Evolutionary conservation across 2,888 invertebrate species (phyloP).

Genomic region (Theristus sp.): DNA sequence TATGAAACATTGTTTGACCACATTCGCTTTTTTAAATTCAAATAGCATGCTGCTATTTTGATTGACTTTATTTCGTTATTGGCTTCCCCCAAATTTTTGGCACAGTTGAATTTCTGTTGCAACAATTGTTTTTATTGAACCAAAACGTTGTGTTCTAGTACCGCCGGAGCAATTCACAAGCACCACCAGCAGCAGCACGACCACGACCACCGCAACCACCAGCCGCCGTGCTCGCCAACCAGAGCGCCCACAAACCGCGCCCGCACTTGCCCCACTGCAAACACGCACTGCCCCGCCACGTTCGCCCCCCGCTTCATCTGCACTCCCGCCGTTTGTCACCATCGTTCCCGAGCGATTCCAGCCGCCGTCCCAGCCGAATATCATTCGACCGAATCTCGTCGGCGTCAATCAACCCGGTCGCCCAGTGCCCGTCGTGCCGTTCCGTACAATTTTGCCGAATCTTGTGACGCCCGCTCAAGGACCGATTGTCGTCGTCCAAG

Average conservation of each 20-base stretch:
- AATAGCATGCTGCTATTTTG: too few relatives aligned
- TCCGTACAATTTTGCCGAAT: background rate
- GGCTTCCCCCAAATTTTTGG: too few relatives aligned
- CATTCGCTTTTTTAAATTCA: too few relatives aligned
- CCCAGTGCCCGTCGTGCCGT: background rate
- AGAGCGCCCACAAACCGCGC: background rate
- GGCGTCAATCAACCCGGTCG: background rate
- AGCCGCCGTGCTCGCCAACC: too few relatives aligned
- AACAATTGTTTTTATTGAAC: too few relatives aligned
- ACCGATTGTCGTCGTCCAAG: background rate
- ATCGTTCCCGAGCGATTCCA: slow-evolving; percentile 17
- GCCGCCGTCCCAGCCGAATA: background rate
- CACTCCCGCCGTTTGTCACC: slow-evolving; percentile 23
- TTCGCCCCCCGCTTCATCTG: slow-evolving; percentile 13
- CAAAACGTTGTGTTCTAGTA: background rate
- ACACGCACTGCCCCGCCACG: background rate
- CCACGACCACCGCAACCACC: background rate
- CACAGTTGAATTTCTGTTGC: too few relatives aligned
- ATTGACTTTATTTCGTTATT: too few relatives aligned
- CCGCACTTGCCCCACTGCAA: background rate
- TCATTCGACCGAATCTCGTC: background rate
- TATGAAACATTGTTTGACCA: too few relatives aligned
- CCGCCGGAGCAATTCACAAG: background rate
- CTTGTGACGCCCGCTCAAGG: background rate
- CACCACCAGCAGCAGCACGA: background rate